Base-by-base conservation (phyloP, 1,140 invertebrate genomes). In the Rhagoletis pomonella region DNA sequence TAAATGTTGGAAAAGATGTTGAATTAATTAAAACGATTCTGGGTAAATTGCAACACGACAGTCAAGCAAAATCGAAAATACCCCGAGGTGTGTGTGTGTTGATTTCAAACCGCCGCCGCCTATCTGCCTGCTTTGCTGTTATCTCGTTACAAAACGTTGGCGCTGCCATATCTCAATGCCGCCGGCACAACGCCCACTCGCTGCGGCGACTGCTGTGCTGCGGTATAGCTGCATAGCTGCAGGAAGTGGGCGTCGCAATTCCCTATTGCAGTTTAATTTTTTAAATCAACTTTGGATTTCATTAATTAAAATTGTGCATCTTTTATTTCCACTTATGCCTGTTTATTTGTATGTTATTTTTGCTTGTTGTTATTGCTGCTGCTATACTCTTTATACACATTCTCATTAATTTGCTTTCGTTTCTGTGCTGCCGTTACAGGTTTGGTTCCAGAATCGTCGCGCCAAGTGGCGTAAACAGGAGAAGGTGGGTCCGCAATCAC, bases 401-500 rank as follows among this genome's bases (percentile, higher is more conserved):
- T n/a, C n/a, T n/a, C n/a, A n/a, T n/a, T n/a, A n/a, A n/a, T n/a
- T n/a, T n/a, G n/a, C n/a, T n/a, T n/a, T n/a, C n/a, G n/a, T n/a
- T n/a, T n/a, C n/a, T n/a, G n/a, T 87, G 17, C 60, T 73, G 92
- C 93, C 93, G 90, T 95, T 95, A 0, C 95, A 98, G 97, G 97
- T 98, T 5, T 98, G 97, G 97, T 98, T 98, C 94, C 97, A 98
- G 94, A 98, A 98, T 93, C 95, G 97, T 86, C 95, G 97, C 64
- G 97, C 97, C 87, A 98, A 98, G 93, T 98, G 97, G 97, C 95
- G 97, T 59, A 96, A 97, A 89, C 97, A 98, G 92, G 97, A 98
- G 93, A 98, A 98, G 94, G 97, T 98, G 93, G 97, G 97, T 0
- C 97, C 97, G 0, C 96, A 97, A 90, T 96, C 94, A 14, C 97